Base-by-base conservation (phyloP, 1,140 invertebrate genomes). In the Glossosoma conforme region DNA sequence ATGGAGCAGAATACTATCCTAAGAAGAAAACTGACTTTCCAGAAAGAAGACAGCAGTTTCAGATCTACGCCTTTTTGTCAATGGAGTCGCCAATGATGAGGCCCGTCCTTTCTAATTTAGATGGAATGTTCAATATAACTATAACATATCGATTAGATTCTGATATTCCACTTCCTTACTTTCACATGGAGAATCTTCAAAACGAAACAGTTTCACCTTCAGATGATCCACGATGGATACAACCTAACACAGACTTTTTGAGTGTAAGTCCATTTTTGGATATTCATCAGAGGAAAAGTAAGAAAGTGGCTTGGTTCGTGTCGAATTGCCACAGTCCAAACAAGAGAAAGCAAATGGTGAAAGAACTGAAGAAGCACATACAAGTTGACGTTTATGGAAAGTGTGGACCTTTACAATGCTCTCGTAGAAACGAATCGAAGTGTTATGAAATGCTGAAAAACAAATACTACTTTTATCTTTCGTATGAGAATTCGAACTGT, bases 301-400 rank as follows among this genome's bases (percentile, higher is more conserved):
- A 72, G 50, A 58, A 65, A 38, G 75, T 73, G 8, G 77, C 76
- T 4, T 83, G 80, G 80, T 74, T 84, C 41, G 79, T 80, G 0
- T 80, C 78, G 20, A 78, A 83, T 58, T 86, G 84, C 60, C 44
- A 64, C 6, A 74, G 76, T 0, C 42, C 63, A 0, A 79, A 77
- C 33, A 60, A 65, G 13, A 60, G 84, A 5, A 69, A 80, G 56
- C 44, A 66, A 4, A 74, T 78, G 49, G 79, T 77, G 0, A 56
- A 62, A 13, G 65, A 79, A 54, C 63, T 87, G 4, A 59, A 72
- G 38, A 68, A 79, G 32, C 70, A 73, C 51, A 72, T 87, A 9
- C 22, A 63, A 3, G 76, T 88, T 10, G 82, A 87, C 61, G 73
- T 85, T 18, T 87, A 79, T 59, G 85, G 85, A 9, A 63, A 61